Evolutionary conservation across 53 echinoderm and acorn worm species (phyloP), one percentile per base, ranked within the genome.

Genomic region (Mesocentrotus franciscanus): DNA sequence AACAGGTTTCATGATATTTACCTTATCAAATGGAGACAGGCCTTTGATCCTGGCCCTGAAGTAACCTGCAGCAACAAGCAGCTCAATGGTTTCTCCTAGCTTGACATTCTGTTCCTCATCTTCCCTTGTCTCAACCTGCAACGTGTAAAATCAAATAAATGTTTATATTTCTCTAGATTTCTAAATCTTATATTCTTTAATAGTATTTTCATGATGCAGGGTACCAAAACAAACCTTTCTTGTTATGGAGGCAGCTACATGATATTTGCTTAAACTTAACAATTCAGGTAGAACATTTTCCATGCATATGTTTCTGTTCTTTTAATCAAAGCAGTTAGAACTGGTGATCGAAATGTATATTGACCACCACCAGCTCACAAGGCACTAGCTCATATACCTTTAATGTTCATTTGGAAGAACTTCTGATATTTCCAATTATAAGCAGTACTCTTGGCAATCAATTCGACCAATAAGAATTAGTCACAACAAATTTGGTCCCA

Each of bases 11-110:
- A 64, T 0, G 66, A 36, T 90, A 57, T 78, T 24, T 74, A 98
- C 99, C 97, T 99, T 99, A 93, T 99, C 99, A 96, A 99, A 99
- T 36, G 99, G 99, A 84, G 99, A 98, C 9, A 99, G 96, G 56
- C 99, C 99, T 89, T 99, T 99, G 94, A 99, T 99, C 74, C 99
- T 96, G 20, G 99, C 99, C 85, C 99, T 98, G 95, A 99, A 99
- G 85, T 99, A 99, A 13, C 99, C 99, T 24, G 99, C 99, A 57
- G 97, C 99, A 68, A 98, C 79, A 26, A 99, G 95, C 56, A 99
- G 95, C 87, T 98, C 99, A 90, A 99, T 98, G 2, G 99, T 99
- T 60, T 99, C 98, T 76, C 97, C 97, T 5, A 99, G 90, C 58
- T 99, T 99, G 16, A 98, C 92, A 92, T 98, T 97, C 84, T 99